Conservation (phyloP, 1,140 invertebrate species). For the Hydropsyche tenuis region DNA sequence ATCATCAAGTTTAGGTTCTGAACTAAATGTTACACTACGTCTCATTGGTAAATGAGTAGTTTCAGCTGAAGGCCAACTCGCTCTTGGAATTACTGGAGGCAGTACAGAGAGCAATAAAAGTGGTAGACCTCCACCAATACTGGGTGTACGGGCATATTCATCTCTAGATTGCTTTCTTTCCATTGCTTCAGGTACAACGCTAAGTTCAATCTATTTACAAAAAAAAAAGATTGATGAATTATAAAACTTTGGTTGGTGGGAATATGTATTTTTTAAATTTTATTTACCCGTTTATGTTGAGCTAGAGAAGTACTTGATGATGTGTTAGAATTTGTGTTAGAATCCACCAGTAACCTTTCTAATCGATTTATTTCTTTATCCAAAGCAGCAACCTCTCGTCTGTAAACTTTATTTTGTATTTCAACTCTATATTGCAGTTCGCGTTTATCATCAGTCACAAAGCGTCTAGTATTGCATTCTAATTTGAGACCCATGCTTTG, state of each 20-base stretch:
- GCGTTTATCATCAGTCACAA: slow-evolving; percentile 73
- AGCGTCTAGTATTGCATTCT: slow-evolving; percentile 84
- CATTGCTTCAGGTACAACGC: slow-evolving; percentile 59
- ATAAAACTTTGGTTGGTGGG: background rate
- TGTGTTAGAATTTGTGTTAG: slow-evolving; percentile 55
- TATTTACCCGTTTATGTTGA: slow-evolving; percentile 59
- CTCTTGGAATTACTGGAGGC: slow-evolving; percentile 75
- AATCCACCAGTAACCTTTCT: slow-evolving; percentile 71
- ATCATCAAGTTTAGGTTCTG: slow-evolving; percentile 71
- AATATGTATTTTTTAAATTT: background rate
- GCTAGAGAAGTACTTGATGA: slow-evolving; percentile 65
- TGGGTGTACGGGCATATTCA: slow-evolving; percentile 64
- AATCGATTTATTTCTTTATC: slow-evolving; percentile 81
- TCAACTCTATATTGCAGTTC: slow-evolving; percentile 86
- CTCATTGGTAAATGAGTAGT: slow-evolving; percentile 62
- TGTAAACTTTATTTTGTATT: slow-evolving; percentile 89
- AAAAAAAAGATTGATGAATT: slow-evolving; percentile 38
- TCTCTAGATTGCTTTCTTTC: slow-evolving; percentile 50
- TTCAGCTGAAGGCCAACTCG: slow-evolving; percentile 76
- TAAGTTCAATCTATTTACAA: slow-evolving; percentile 62
- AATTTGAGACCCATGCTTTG: slow-evolving; percentile 87
- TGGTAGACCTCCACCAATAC: slow-evolving; percentile 72
- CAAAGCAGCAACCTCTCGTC: slow-evolving; percentile 79
- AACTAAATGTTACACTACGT: slow-evolving; percentile 68
- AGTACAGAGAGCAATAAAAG: slow-evolving; percentile 73